Evolutionary conservation across 1,140 invertebrate genomes (phyloP).

Genomic region (Samia ricini): DNA sequence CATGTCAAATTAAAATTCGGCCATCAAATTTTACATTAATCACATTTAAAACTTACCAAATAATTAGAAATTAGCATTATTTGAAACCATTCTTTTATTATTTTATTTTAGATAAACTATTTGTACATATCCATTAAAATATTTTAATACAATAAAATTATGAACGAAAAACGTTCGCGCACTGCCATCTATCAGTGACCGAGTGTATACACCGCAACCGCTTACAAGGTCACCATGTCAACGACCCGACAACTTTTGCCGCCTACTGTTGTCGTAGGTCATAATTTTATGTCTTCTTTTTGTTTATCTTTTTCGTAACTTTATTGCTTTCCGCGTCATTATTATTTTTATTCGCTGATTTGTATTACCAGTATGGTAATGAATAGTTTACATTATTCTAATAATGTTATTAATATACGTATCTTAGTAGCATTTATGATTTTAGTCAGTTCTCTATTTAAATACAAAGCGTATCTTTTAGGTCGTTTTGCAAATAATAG

Average conservation of each 20-base stretch:
- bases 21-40: too few species aligned
- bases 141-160: constrained; percentile 18
- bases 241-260: constrained; percentile 74
- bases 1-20: too few species aligned
- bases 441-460: too few species aligned
- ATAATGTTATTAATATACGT: not conserved
- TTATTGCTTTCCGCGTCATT: constrained; percentile 65
- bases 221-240: constrained; percentile 72
- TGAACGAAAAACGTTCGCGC: constrained; percentile 13
- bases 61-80: too few species aligned
- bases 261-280: constrained; percentile 76
- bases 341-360: constrained; percentile 3
- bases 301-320: constrained; percentile 76
- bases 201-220: constrained; percentile 32
- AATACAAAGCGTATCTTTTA: too few species aligned
- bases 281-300: constrained; percentile 78
- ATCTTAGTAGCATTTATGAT: too few species aligned
- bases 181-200: constrained; percentile 61
- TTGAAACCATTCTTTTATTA: too few species aligned
- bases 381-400: not conserved
- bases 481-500: too few species aligned
- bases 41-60: too few species aligned
- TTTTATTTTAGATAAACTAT: too few species aligned
- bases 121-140: not conserved
- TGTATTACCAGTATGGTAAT: not conserved